Percentiles rank a stretch among this genome's conserved stretches.
Evolutionary conservation across 2,113 vertebrate genomes (phyloP).

Genomic region (Callipepla squamata): DNA sequence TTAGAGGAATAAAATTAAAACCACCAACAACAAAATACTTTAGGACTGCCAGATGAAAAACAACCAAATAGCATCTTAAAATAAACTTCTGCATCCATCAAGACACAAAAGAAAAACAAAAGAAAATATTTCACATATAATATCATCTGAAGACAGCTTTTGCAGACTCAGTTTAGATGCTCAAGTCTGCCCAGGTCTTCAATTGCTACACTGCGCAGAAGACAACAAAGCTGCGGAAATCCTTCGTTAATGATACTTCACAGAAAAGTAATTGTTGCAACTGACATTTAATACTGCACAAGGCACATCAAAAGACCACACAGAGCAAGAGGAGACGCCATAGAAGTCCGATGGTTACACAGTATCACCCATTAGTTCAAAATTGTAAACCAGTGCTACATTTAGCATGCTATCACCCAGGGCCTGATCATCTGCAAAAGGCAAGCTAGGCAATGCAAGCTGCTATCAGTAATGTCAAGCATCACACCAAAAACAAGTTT

Average conservation of each 20-base stretch:
- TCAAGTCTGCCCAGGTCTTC: not conserved
- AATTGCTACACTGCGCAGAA: not conserved
- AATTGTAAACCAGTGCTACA: not conserved
- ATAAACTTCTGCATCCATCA: not conserved
- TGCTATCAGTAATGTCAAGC: not conserved
- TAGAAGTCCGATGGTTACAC: not conserved
- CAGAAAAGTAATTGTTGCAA: not conserved
- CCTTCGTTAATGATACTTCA: not conserved
- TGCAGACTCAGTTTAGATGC: not conserved
- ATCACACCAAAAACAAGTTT: not conserved
- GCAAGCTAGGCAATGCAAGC: not conserved
- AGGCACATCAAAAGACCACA: not conserved
- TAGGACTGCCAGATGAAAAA: not conserved
- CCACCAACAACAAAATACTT: not conserved
- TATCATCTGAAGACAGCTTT: not conserved
- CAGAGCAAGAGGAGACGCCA: not conserved
- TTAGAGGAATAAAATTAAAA: not conserved
- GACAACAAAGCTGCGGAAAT: not conserved
- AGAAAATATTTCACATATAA: not conserved
- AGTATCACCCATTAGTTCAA: not conserved
- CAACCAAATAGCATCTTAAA: not conserved
- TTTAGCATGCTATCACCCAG: not conserved
- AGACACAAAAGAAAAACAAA: not conserved
- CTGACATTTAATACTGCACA: not conserved
- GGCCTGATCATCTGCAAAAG: not conserved